A percentile compares a stretch with the other conserved stretches of the same genome.
Conservation (phyloP, 2,113 vertebrate species). For the Mormyrus iriodes region DNA sequence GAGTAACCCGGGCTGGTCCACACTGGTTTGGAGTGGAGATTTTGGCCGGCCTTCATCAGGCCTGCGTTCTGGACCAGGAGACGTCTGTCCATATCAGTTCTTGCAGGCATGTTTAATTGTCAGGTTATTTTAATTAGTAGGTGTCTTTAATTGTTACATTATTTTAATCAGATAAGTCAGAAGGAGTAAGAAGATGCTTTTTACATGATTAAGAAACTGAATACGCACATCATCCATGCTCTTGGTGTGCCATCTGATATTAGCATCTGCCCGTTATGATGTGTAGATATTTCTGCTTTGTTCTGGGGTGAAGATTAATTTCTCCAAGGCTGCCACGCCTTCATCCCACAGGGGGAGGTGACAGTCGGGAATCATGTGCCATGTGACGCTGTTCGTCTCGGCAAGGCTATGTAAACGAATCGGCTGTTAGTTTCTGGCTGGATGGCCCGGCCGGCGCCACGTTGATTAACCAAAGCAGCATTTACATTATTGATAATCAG, state of each 20-base stretch:
- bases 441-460: background rate
- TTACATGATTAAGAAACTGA: background rate
- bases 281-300: background rate
- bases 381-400: background rate
- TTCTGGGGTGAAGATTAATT: background rate
- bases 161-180: background rate
- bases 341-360: background rate
- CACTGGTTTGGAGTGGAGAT: background rate
- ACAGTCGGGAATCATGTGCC: background rate
- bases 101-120: background rate
- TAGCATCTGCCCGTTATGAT: background rate
- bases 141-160: background rate
- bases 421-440: background rate
- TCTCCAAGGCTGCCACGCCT: background rate
- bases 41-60: background rate
- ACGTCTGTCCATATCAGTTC: background rate
- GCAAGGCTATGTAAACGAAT: background rate
- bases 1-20: background rate
- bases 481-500: slow-evolving; percentile 10
- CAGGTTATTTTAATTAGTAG: background rate
- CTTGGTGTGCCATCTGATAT: background rate
- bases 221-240: background rate
- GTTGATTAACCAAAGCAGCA: background rate
- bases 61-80: background rate
- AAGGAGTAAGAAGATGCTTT: background rate